These are phyloP conservation scores for Schizaphis graminum DNA, from an alignment of 2,888 invertebrate genomes.

Conservation along the genomic window DNA sequence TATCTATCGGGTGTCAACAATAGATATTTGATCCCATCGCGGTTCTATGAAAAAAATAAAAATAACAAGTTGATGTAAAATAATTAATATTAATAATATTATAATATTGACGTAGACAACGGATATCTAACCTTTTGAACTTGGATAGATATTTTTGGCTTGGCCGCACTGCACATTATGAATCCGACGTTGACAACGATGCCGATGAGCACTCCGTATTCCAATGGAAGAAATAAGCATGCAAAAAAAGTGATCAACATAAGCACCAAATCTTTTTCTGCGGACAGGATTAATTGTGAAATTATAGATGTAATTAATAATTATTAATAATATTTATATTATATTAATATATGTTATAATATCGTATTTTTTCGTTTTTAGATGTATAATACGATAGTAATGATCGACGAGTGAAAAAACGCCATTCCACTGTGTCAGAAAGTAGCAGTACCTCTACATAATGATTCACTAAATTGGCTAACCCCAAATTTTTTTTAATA, in stretches of 20 bases:
- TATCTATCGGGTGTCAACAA: slow-evolving; percentile 90
- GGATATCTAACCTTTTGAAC: slow-evolving; percentile 76
- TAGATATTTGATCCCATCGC: slow-evolving; percentile 80
- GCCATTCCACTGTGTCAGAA: neutral
- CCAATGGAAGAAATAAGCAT: slow-evolving; percentile 85
- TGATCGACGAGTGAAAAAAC: neutral
- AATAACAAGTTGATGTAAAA: neutral
- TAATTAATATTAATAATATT: neutral
- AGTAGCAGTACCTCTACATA: neutral
- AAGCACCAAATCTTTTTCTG: slow-evolving; percentile 89
- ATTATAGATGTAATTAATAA: neutral
- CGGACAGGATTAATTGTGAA: slow-evolving; percentile 66
- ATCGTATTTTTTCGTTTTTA: neutral
- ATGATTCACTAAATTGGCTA: too few relatives aligned
- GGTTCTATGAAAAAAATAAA: slow-evolving; percentile 74
- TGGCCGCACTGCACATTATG: slow-evolving; percentile 87
- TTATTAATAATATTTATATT: neutral
- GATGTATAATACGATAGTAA: neutral
- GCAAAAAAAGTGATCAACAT: slow-evolving; percentile 87
- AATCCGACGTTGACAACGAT: slow-evolving; percentile 86
- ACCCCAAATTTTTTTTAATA: too few relatives aligned
- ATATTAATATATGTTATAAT: neutral
- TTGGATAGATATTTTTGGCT: slow-evolving; percentile 87
- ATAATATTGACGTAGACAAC: neutral
- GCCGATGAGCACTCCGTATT: slow-evolving; percentile 89